Conservation (phyloP, 1,140 invertebrate genomes). For the Pseudomyrmex flavicornis region DNA sequence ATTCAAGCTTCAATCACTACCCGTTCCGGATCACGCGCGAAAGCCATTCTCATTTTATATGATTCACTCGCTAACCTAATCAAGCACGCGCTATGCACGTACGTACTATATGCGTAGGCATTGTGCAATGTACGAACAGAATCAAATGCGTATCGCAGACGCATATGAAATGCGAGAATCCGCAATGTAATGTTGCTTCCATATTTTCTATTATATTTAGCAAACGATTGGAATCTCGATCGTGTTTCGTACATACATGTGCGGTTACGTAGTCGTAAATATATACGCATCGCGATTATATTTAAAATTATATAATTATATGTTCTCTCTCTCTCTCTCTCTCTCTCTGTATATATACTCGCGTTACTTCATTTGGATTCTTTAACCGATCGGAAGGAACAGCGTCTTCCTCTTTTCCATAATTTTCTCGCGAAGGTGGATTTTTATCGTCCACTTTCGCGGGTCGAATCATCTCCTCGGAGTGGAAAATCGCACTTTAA, state of each 20-base stretch:
- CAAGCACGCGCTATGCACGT: not conserved
- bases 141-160: not conserved
- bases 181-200: not conserved
- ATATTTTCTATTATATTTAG: not conserved
- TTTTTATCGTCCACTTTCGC: constrained; percentile 56
- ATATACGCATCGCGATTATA: too few species aligned
- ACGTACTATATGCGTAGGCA: not conserved
- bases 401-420: too few species aligned
- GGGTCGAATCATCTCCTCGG: constrained; percentile 54
- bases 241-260: not conserved
- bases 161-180: constrained; percentile 1
- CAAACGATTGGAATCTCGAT: not conserved
- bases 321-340: too few species aligned
- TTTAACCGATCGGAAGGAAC: not conserved
- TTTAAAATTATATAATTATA: too few species aligned
- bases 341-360: too few species aligned
- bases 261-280: too few species aligned
- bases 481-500: constrained; percentile 68
- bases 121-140: not conserved
- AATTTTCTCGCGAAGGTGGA: constrained; percentile 28
- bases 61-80: constrained; percentile 12
- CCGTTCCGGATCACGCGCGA: not conserved
- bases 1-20: too few species aligned
- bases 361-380: not conserved
- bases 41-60: constrained; percentile 37